Percentiles rank a stretch among this genome's conserved stretches.
phyloP scores from a whole-genome alignment of 2,113 vertebrate genomes.

The Passerina amoena region DNA sequence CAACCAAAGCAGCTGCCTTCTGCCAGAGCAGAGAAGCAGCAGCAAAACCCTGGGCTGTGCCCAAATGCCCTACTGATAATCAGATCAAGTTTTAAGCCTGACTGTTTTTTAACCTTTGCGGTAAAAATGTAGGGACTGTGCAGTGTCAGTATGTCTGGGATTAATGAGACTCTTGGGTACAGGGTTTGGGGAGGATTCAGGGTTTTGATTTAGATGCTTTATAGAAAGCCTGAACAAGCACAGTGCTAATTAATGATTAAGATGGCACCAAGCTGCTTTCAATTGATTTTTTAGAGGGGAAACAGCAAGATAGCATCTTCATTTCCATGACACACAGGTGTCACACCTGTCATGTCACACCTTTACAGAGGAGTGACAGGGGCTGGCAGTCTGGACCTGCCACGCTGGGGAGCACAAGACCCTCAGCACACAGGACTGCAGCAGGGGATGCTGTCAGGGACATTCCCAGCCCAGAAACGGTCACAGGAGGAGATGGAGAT shows the following conservation, averaged over 20 bases:
- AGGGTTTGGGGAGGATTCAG: not conserved
- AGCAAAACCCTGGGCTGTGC: not conserved
- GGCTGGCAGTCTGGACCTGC: not conserved
- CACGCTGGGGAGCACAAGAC: not conserved
- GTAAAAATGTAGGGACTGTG: not conserved
- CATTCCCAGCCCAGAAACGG: not conserved
- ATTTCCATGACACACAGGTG: not conserved
- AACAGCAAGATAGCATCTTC: not conserved
- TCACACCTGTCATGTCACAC: not conserved
- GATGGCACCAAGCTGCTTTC: not conserved
- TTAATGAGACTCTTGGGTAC: not conserved
- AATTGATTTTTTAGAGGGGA: slow-evolving; percentile 49
- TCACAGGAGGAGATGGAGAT: not conserved
- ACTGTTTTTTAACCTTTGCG: not conserved
- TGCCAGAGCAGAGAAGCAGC: not conserved
- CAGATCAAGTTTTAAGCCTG: not conserved
- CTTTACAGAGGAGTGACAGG: not conserved
- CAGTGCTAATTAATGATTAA: slow-evolving; percentile 58
- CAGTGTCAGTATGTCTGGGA: not conserved
- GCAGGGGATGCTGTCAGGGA: too few species aligned
- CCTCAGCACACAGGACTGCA: not conserved
- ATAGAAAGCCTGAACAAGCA: slow-evolving; percentile 49
- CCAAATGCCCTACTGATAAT: not conserved
- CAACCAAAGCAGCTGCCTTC: not conserved
- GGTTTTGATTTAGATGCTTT: slow-evolving; percentile 8